Percentiles rank a stretch among this genome's conserved stretches.
Conservation (phyloP, 2,888 invertebrate genomes). For the Enchytraeus crypticus region DNA sequence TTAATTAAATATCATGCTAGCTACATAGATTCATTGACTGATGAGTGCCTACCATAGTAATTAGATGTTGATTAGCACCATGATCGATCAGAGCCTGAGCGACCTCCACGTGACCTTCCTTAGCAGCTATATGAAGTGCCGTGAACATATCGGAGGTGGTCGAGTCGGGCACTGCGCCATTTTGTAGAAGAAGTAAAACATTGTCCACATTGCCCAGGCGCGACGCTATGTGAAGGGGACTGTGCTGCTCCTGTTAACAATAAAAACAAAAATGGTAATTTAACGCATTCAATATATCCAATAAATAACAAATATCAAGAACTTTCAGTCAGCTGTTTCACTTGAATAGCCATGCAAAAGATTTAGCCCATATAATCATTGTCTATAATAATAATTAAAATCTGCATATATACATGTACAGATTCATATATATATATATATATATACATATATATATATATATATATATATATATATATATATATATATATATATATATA, state of each 20-base stretch:
- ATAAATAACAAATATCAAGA: too few species aligned
- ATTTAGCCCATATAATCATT: too few species aligned
- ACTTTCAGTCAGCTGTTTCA: too few species aligned
- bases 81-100: conserved; percentile 90
- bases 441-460: background rate
- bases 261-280: too few species aligned
- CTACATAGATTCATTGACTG: too few species aligned
- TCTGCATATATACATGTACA: too few species aligned
- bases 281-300: too few species aligned
- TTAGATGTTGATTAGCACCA: conserved; percentile 79
- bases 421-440: too few species aligned
- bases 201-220: conserved; percentile 81
- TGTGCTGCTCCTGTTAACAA: conserved; percentile 96
- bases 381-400: too few species aligned
- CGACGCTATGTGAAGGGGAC: conserved; percentile 94
- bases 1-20: too few species aligned
- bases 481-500: background rate
- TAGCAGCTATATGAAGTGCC: conserved; percentile 91
- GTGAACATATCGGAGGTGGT: conserved; percentile 52
- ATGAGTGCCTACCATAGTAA: conserved; percentile 61
- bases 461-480: background rate
- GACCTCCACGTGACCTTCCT: conserved; percentile 95
- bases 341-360: too few species aligned
- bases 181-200: conserved; percentile 1
- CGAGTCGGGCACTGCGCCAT: conserved; percentile 1